These are phyloP conservation scores for Acronicta alni DNA, from an alignment of 2,888 invertebrate species.

Conservation along the genomic window DNA sequence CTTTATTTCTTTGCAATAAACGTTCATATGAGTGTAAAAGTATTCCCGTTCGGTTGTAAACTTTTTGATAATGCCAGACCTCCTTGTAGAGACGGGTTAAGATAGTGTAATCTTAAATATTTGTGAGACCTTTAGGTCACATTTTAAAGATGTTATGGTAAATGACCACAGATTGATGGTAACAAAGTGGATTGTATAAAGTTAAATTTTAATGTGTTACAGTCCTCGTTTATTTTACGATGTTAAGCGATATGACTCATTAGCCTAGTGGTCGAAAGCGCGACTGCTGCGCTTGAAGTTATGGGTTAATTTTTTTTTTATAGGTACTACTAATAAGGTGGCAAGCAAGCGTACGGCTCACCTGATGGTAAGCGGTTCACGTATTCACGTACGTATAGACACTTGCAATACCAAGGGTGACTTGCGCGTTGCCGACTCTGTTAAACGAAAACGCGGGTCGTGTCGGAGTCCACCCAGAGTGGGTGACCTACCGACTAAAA, in stretches of 20 bases:
- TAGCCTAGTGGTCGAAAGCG: no score
- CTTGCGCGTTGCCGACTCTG: no score
- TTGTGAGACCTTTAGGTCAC: slow-evolving; percentile 67
- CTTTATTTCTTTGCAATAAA: slow-evolving; percentile 36
- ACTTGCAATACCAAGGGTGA: no score
- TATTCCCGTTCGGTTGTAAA: slow-evolving; percentile 47
- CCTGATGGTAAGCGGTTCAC: no score
- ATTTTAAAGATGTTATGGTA: slow-evolving; percentile 50
- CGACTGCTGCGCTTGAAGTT: no score
- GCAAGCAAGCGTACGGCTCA: no score
- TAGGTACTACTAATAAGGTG: no score
- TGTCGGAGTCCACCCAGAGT: no score
- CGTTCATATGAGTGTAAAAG: slow-evolving; percentile 10
- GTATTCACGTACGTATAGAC: no score
- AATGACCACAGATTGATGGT: slow-evolving; percentile 49
- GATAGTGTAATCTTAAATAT: slow-evolving; percentile 77
- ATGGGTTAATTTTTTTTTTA: no score
- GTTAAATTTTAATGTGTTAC: slow-evolving; percentile 26
- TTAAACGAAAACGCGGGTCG: no score
- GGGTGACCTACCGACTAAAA: no score
- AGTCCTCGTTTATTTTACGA: slow-evolving; percentile 22
- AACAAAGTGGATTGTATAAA: slow-evolving; percentile 39
- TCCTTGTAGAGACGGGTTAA: slow-evolving; percentile 68
- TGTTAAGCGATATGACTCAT: neutral
- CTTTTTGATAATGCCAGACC: slow-evolving; percentile 66